phyloP scores from a whole-genome alignment of 2,888 invertebrate species.

The Noctua janthina region DNA sequence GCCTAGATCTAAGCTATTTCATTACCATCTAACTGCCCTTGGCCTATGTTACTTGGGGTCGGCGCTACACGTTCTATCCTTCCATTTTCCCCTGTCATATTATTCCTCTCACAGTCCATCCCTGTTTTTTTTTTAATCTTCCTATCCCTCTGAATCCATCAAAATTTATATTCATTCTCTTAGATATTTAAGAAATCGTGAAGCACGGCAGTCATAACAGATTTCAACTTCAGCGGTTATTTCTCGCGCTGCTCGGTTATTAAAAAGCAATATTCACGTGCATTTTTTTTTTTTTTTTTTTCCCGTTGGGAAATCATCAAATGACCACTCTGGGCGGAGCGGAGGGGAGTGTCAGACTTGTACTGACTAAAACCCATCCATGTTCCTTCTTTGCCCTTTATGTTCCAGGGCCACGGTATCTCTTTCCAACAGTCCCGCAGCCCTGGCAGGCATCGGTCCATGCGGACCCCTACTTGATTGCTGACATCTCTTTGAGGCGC shows the following conservation, averaged over 20 bases:
- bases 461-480: no score
- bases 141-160: neutral
- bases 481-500: no score
- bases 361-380: no score
- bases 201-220: neutral
- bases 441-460: no score
- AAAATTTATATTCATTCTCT: neutral
- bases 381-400: no score
- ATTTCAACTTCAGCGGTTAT: neutral
- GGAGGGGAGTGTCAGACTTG: no score
- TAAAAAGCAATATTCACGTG: neutral
- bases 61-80: neutral
- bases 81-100: neutral
- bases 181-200: neutral
- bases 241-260: no score
- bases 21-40: neutral
- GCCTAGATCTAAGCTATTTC: neutral
- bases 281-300: no score
- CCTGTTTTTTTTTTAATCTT: neutral
- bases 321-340: no score
- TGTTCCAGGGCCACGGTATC: no score
- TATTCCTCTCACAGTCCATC: neutral
- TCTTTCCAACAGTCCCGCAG: no score
- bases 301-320: no score
- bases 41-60: neutral